These are phyloP conservation scores for Ganaspis brasiliensis DNA, from an alignment of 2,888 invertebrate genomes.

Conservation along the genomic window DNA sequence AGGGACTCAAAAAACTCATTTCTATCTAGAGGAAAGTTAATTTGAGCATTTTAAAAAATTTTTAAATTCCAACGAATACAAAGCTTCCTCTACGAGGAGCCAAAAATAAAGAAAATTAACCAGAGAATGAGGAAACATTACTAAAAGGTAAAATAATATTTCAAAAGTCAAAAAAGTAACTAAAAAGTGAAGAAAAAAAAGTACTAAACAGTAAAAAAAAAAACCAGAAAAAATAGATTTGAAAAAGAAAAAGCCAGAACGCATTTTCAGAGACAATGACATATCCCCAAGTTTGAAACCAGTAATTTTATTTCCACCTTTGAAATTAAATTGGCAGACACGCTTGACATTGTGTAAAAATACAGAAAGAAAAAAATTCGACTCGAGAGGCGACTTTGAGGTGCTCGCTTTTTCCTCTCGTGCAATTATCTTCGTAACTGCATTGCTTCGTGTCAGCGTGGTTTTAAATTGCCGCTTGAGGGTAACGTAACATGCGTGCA, in stretches of 20 bases:
- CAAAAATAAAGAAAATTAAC: too few species aligned
- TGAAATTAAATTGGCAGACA: constrained; percentile 10
- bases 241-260: neutral
- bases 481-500: constrained; percentile 23
- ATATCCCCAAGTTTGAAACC: neutral
- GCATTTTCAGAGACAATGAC: too few species aligned
- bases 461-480: constrained; percentile 40
- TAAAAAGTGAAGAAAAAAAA: too few species aligned
- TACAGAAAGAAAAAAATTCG: neutral
- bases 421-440: constrained; percentile 26
- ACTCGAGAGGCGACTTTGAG: constrained; percentile 4
- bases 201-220: neutral
- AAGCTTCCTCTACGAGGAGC: too few species aligned
- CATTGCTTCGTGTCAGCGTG: constrained; percentile 31
- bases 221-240: too few species aligned
- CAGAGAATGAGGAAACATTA: too few species aligned
- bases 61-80: too few species aligned
- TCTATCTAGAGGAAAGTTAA: too few species aligned
- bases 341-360: constrained; percentile 5
- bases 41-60: too few species aligned
- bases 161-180: too few species aligned
- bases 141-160: too few species aligned
- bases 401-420: constrained; percentile 31
- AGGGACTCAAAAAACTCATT: too few species aligned
- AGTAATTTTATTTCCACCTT: neutral